Evolutionary conservation across 2,888 invertebrate species (phyloP).

Genomic region (Diaphora mendica): DNA sequence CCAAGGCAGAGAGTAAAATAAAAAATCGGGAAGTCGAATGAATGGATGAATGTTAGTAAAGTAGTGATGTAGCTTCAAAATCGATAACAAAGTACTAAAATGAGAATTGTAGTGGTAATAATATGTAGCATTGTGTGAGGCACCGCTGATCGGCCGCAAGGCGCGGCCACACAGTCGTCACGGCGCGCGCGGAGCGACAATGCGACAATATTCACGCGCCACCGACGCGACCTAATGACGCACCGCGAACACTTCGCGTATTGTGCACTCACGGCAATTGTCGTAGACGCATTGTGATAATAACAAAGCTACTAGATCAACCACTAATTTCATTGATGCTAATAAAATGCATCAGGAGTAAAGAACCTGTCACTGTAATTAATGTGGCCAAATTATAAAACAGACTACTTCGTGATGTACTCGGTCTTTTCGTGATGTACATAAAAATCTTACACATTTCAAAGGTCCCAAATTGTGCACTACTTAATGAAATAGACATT

Average conservation of each 20-base stretch:
- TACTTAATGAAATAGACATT: too few species aligned
- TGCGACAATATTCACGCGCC: conserved; percentile 64
- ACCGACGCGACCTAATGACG: conserved; percentile 51
- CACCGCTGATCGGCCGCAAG: conserved; percentile 56
- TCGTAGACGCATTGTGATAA: conserved; percentile 24
- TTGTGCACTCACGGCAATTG: conserved; percentile 37
- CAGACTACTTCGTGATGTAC: neutral
- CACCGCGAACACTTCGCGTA: conserved; percentile 52
- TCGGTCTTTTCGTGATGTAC: too few species aligned
- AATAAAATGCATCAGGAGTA: neutral
- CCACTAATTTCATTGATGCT: conserved; percentile 7
- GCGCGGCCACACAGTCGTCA: conserved; percentile 63
- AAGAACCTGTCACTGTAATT: neutral
- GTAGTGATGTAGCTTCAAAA: neutral
- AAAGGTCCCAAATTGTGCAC: too few species aligned
- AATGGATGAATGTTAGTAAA: too few species aligned
- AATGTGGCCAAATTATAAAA: neutral
- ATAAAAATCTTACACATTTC: too few species aligned
- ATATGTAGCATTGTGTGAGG: conserved; percentile 4
- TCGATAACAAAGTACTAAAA: neutral
- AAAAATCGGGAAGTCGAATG: too few species aligned
- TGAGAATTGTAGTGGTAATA: neutral
- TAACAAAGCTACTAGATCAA: conserved; percentile 5
- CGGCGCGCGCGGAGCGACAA: conserved; percentile 62
- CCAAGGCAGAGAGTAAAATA: neutral